These are phyloP conservation scores for Catharus minimus DNA, from an alignment of 2,113 vertebrate genomes.

Conservation along the genomic window DNA sequence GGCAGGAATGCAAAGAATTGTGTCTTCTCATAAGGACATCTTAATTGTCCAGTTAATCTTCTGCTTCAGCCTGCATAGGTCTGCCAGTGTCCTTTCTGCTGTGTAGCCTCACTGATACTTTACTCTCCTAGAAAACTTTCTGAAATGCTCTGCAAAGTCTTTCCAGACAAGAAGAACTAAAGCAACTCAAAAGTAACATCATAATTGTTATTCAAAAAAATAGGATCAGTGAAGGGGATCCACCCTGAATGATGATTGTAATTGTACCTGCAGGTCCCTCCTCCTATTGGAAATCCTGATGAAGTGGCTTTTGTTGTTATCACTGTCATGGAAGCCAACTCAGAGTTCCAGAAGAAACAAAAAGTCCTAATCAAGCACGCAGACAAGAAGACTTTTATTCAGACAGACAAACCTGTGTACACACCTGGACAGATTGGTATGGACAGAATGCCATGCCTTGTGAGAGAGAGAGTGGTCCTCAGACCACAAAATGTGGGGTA, in stretches of 20 bases:
- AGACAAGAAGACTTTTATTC: slow-evolving; percentile 51
- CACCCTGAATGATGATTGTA: not conserved
- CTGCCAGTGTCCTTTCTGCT: not conserved
- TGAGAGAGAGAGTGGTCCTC: not conserved
- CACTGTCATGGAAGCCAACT: slow-evolving; percentile 7
- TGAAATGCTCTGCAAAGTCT: not conserved
- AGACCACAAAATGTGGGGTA: not conserved
- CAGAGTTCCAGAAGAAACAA: slow-evolving; percentile 47
- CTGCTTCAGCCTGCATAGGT: not conserved
- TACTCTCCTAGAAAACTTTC: not conserved
- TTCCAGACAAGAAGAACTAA: not conserved
- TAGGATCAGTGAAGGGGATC: not conserved
- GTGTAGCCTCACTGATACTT: not conserved
- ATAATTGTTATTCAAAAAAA: not conserved
- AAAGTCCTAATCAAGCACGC: slow-evolving; percentile 38
- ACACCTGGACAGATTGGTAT: slow-evolving; percentile 60
- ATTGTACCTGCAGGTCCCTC: slow-evolving; percentile 40
- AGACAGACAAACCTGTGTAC: slow-evolving; percentile 65
- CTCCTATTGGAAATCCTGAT: slow-evolving; percentile 2
- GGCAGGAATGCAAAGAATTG: not conserved
- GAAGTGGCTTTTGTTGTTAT: slow-evolving; percentile 56
- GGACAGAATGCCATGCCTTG: not conserved
- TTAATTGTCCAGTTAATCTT: not conserved
- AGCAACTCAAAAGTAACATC: not conserved
- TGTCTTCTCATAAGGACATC: not conserved